Evolutionary conservation across 2,797 vertebrate genomes (phyloP).

Genomic region (Acipenser transmontanus): DNA sequence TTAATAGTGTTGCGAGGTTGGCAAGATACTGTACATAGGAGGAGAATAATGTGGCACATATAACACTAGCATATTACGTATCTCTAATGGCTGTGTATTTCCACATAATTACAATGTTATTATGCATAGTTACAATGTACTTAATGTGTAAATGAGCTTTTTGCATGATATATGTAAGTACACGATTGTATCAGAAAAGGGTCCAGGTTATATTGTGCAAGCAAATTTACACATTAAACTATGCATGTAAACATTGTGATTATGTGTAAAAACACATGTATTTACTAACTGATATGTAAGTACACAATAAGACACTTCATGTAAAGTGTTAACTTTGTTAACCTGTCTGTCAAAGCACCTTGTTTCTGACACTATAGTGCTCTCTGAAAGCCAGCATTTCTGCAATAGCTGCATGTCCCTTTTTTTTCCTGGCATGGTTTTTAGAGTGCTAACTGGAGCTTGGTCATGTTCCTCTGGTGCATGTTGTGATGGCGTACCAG

Average conservation of each 20-base stretch:
- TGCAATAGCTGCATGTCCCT: slow-evolving; percentile 19
- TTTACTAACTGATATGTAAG: neutral
- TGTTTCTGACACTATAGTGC: neutral
- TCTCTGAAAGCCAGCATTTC: neutral
- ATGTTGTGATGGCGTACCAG: slow-evolving; percentile 97
- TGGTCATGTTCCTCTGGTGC: slow-evolving; percentile 97
- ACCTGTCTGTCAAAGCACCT: neutral
- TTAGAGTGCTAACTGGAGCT: slow-evolving; percentile 87
- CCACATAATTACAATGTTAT: no score
- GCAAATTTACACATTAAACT: no score
- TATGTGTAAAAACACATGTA: neutral
- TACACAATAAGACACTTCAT: neutral
- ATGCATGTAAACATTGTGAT: neutral
- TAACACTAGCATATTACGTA: no score
- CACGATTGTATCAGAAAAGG: no score
- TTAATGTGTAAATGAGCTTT: no score
- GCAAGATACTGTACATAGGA: no score
- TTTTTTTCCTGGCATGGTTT: slow-evolving; percentile 30
- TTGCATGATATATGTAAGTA: no score
- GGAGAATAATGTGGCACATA: no score
- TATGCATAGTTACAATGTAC: no score
- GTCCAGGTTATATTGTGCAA: no score
- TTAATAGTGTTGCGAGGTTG: no score
- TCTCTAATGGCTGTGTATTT: no score
- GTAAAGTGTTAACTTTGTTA: neutral